Evolutionary conservation across 2,113 vertebrate species (phyloP).

Genomic region (Phrynocephalus versicolor): DNA sequence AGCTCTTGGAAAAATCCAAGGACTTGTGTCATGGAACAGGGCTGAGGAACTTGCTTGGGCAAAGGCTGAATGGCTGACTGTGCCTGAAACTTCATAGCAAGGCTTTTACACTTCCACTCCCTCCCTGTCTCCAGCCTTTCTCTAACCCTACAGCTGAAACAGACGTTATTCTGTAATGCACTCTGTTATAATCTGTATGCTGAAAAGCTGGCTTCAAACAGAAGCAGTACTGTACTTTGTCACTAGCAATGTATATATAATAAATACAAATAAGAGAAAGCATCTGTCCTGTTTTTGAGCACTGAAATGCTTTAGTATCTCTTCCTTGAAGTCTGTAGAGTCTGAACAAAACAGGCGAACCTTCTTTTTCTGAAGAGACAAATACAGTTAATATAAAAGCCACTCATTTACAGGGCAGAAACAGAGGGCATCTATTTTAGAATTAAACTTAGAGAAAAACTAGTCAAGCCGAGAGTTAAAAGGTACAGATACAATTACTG

Average conservation of each 20-base stretch:
- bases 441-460: neutral
- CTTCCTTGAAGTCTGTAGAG: neutral
- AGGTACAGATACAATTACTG: neutral
- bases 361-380: neutral
- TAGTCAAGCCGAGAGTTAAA: neutral
- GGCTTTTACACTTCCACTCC: slow-evolving; percentile 46
- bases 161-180: slow-evolving; percentile 9
- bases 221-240: neutral
- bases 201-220: neutral
- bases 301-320: neutral
- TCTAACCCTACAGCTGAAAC: neutral
- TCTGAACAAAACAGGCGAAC: neutral
- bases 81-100: slow-evolving; percentile 58
- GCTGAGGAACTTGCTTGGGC: slow-evolving; percentile 69
- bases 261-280: neutral
- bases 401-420: neutral
- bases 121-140: slow-evolving; percentile 2
- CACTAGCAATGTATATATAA: neutral
- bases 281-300: neutral
- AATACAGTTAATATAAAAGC: neutral
- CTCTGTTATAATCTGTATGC: neutral
- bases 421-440: neutral
- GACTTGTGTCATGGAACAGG: slow-evolving; percentile 76
- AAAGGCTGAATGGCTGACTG: slow-evolving; percentile 67
- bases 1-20: slow-evolving; percentile 80